Evolutionary conservation across 2,888 invertebrate species (phyloP).

Genomic region (Drosophila meridionalis): DNA sequence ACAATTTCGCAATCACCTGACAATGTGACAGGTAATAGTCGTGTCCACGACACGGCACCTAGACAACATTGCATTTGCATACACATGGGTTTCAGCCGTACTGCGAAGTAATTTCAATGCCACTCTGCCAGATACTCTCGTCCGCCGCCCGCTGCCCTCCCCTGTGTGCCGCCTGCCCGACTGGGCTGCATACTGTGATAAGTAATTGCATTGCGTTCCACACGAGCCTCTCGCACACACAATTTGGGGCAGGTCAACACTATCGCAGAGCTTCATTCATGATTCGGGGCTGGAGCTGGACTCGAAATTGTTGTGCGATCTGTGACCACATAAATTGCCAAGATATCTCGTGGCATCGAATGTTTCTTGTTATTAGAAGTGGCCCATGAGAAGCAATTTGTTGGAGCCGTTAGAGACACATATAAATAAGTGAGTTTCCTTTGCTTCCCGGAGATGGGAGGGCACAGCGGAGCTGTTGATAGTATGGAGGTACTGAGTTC

Average conservation of each 20-base stretch:
- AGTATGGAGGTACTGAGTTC: neutral
- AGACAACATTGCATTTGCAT: constrained; percentile 72
- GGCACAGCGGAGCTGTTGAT: neutral
- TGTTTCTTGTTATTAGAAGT: constrained; percentile 76
- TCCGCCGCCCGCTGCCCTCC: neutral
- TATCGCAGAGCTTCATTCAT: constrained; percentile 60
- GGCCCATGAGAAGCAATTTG: constrained; percentile 74
- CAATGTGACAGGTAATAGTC: constrained; percentile 83
- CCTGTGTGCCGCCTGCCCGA: neutral
- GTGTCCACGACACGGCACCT: constrained; percentile 68
- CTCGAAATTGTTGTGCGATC: constrained; percentile 21
- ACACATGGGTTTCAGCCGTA: constrained; percentile 33
- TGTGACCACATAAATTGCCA: constrained; percentile 67
- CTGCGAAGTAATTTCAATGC: constrained; percentile 69
- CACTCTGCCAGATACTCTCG: constrained; percentile 35
- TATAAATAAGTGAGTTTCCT: constrained; percentile 31
- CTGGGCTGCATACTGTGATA: constrained; percentile 75
- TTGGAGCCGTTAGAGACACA: constrained; percentile 49
- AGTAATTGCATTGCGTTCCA: constrained; percentile 76
- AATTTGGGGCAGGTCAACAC: constrained; percentile 60
- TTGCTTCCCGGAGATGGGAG: neutral
- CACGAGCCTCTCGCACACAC: constrained; percentile 22
- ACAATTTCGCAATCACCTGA: constrained; percentile 83
- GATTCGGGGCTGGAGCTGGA: constrained; percentile 49
- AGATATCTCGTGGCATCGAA: constrained; percentile 60